Evolutionary conservation across 1,140 invertebrate species (phyloP).

Genomic region (Dendroctonus valens): DNA sequence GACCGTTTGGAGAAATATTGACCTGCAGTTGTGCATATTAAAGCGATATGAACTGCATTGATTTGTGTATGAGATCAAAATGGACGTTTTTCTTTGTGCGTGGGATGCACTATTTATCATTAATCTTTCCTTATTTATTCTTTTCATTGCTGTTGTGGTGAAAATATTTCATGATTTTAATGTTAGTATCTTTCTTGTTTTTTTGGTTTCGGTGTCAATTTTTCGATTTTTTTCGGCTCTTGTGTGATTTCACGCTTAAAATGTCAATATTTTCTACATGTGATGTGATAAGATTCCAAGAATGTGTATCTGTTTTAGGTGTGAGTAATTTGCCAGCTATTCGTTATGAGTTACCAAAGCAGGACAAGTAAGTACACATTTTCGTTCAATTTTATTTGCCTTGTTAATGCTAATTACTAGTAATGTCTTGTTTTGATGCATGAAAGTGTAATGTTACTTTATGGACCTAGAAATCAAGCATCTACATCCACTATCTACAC

Average conservation of each 20-base stretch:
- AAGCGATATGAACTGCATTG: slow-evolving; percentile 8
- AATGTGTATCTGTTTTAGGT: slow-evolving; percentile 38
- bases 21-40: no score
- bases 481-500: no score
- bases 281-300: slow-evolving; percentile 11
- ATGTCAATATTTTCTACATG: no score
- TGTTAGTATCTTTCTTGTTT: slow-evolving; percentile 6
- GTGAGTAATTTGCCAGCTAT: slow-evolving; percentile 40
- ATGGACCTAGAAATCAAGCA: no score
- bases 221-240: no score
- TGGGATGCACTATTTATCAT: slow-evolving; percentile 29
- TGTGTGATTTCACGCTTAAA: no score
- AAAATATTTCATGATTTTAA: slow-evolving; percentile 8
- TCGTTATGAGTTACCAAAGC: slow-evolving; percentile 75
- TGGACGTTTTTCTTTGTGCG: slow-evolving; percentile 43
- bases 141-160: slow-evolving; percentile 12
- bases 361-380: slow-evolving; percentile 67
- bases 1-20: no score
- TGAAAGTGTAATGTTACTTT: no score
- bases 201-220: not conserved
- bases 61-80: slow-evolving; percentile 38
- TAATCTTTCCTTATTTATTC: slow-evolving; percentile 8
- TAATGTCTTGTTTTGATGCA: no score
- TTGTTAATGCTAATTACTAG: no score
- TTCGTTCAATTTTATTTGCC: no score